phyloP scores from a whole-genome alignment of 2,888 invertebrate genomes.

The Tenodera sinensis region DNA sequence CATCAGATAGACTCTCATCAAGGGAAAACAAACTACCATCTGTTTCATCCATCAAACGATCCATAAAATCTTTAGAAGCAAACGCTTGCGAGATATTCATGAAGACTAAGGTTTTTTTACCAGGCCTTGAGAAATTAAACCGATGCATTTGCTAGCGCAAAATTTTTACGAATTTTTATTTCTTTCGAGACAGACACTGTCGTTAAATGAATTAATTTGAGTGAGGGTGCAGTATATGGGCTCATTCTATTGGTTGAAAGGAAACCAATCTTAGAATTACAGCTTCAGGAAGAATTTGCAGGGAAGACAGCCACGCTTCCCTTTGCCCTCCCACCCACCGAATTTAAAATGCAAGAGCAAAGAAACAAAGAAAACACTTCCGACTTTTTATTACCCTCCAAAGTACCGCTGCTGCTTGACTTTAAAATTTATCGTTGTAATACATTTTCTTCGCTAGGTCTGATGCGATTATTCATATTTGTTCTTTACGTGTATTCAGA shows the following conservation, averaged over 20 bases:
- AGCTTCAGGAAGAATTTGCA: not conserved
- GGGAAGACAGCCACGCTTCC: not conserved
- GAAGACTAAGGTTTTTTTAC: not conserved
- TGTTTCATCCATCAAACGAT: not conserved
- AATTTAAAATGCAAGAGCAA: slow-evolving; percentile 3
- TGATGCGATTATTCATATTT: slow-evolving; percentile 17
- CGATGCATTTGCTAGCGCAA: not conserved
- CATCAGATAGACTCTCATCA: not conserved
- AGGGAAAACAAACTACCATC: not conserved
- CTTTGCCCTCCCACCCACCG: not conserved
- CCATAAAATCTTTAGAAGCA: not conserved
- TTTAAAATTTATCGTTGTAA: slow-evolving; percentile 11
- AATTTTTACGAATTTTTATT: not conserved
- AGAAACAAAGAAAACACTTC: slow-evolving; percentile 4
- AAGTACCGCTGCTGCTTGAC: not conserved
- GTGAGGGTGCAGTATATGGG: not conserved
- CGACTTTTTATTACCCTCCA: not conserved
- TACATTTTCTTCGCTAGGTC: not conserved
- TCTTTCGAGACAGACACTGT: not conserved
- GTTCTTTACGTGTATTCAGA: not conserved
- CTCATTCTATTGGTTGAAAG: slow-evolving; percentile 9
- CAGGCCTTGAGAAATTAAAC: not conserved
- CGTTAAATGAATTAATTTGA: not conserved
- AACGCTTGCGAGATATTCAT: not conserved
- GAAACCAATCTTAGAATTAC: slow-evolving; percentile 17